Evolutionary conservation across 2,797 vertebrate genomes (phyloP), one percentile per base, ranked within the genome.

Genomic region (Rhinella marina): DNA sequence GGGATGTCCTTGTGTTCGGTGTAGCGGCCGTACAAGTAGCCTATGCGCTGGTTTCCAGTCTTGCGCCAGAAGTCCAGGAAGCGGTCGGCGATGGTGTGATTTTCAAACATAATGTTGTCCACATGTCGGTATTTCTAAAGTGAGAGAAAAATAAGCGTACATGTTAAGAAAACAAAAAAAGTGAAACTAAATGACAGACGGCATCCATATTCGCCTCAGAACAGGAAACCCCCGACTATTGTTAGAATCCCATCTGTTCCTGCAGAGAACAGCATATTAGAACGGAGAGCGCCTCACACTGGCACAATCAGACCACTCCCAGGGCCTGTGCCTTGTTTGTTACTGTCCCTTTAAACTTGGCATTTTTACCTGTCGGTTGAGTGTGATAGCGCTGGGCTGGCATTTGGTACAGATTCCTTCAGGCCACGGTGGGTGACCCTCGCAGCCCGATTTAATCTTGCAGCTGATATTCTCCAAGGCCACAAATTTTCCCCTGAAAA

Each of bases 71-170:
- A 99, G 95, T 99, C 98, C 81, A 99, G 95, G 94, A 99, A 99
- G 90, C 97, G 97, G 93, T 99, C 98, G 0, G 98, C 98, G 23
- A 98, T 99, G 10, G 97, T 99, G 95, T 99, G 97, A 91, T 99
- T 99, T 94, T 99, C 98, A 93, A 99, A 99, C 98, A 99, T 99
- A 92, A 99, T 99, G 92, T 99, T 99, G 95, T 99, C 98, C 93
- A 99, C 97, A 11, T 99, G 98, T 92, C 98, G 96, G 95, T 99
- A 99, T 96, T 98, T 99, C 98, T 99, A 93, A 17, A 11, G 11
- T 75, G 21, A 29, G 75, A 59, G 23, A 14, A 21, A 6, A 25
- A 41, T 13, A 56, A 21, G 56, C 27, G 3, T 27, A 27, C 13
- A 29, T 12, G 7, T 8, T 11, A 21, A 12, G 21, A 32, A 5